These are phyloP conservation scores for Aphaenogaster floridana DNA, from an alignment of 1,140 invertebrate genomes.

Conservation along the genomic window DNA sequence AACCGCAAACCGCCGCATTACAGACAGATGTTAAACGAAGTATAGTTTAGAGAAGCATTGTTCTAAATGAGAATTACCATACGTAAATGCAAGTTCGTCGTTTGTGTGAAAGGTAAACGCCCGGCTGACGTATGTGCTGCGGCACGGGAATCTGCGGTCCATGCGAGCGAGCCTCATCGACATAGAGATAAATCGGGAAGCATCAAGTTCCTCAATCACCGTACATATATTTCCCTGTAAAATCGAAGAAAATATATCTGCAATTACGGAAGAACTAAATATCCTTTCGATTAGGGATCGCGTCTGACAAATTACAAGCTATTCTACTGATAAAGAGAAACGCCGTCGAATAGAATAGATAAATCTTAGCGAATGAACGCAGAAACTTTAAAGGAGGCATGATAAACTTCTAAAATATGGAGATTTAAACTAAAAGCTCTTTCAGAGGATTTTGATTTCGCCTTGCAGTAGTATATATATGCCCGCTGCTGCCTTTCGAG, in stretches of 20 bases:
- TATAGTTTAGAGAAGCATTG: conserved; percentile 55
- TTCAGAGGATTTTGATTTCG: conserved; percentile 41
- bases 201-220: conserved; percentile 11
- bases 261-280: conserved; percentile 4
- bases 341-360: conserved; percentile 19
- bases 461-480: not conserved
- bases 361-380: not conserved
- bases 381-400: conserved; percentile 17
- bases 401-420: conserved; percentile 44
- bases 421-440: conserved; percentile 26
- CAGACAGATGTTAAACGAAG: conserved; percentile 48
- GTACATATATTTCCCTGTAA: not conserved
- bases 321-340: conserved; percentile 32
- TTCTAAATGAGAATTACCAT: conserved; percentile 58
- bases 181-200: conserved; percentile 16
- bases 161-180: conserved; percentile 12
- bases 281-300: not conserved
- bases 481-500: conserved; percentile 8
- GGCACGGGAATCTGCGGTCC: conserved; percentile 13
- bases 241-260: conserved; percentile 2
- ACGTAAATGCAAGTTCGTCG: conserved; percentile 37
- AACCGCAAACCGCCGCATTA: conserved; percentile 14
- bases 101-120: conserved; percentile 45
- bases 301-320: conserved; percentile 49
- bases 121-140: conserved; percentile 15